Evolutionary conservation across 1,140 invertebrate species (phyloP), one percentile per base, ranked within the genome.

Genomic region (Brachionus plicatilis): DNA sequence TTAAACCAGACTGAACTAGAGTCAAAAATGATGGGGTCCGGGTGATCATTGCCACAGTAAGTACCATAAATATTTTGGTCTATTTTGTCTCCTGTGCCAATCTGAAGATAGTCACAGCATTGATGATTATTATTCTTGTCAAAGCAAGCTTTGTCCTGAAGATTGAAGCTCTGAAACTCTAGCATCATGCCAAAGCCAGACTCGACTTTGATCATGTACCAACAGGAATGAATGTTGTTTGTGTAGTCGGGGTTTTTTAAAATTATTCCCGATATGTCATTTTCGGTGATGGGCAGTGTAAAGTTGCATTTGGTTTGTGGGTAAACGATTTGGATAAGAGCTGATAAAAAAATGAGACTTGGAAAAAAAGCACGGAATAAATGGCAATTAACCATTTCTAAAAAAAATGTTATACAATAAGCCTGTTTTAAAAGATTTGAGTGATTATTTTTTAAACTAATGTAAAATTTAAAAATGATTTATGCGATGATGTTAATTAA

Each of bases 81-180:
- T 47, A 82, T 45, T 65, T 11, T 20, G 7, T 43, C 20, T 33
- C 79, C 53, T 65, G 79, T 82, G 11, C 79, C 79, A 29, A 82
- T 82, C 27, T 43, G 65, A 14, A 82, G 65, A 24, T 82, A 82
- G 29, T 82, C 65, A 29, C 79, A 82, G 53, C 79, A 82, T 41
- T 24, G 11, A 3, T 82, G 50, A 20, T 65, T 47, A 14, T 60
- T 68, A 6, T 65, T 60, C 12, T 82, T 29, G 41, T 60, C 53
- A 60, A 68, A 82, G 17, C 79, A 82, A 11, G 53, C 79, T 66
- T 82, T 82, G 3, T 68, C 65, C 33, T 82, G 53, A 33, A 82
- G 53, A 14, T 68, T 60, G 7, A 82, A 82, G 9, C 3, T 60
- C 14, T 82, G 53, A 60, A 82, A 68, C 33, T 82, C 79, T 11